These are phyloP conservation scores for Cheilosia grossa DNA, from an alignment of 2,888 invertebrate genomes.

Conservation along the genomic window DNA sequence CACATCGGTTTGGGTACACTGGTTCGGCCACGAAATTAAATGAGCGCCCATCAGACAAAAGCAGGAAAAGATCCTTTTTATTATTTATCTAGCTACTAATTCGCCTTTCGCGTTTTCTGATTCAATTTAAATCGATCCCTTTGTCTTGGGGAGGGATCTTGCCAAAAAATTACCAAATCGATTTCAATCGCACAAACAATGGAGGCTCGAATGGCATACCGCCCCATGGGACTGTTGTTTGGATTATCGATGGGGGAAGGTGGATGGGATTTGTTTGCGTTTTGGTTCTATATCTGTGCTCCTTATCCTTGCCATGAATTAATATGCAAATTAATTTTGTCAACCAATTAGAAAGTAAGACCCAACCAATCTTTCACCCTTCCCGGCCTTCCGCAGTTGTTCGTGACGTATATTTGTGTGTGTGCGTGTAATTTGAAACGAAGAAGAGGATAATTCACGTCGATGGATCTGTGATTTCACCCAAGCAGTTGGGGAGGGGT, in stretches of 20 bases:
- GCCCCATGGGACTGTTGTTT: not conserved
- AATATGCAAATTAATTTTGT: constrained; percentile 75
- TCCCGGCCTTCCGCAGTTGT: not conserved
- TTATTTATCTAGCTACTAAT: constrained; percentile 46
- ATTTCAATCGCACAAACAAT: too few relatives aligned
- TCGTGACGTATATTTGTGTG: constrained; percentile 34
- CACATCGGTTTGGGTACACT: constrained; percentile 29
- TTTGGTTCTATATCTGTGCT: constrained; percentile 32
- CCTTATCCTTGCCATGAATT: constrained; percentile 69
- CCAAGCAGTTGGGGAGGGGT: not conserved
- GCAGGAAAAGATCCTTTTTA: not conserved
- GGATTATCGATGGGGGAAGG: constrained; percentile 55
- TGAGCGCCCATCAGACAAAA: constrained; percentile 35
- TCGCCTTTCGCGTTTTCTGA: constrained; percentile 66
- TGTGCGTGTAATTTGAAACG: constrained; percentile 61
- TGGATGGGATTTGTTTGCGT: constrained; percentile 62
- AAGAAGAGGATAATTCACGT: constrained; percentile 66
- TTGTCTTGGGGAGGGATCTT: constrained; percentile 58
- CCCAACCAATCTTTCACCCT: constrained; percentile 21
- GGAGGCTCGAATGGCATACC: constrained; percentile 45
- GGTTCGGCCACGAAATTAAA: constrained; percentile 58
- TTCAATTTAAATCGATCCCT: constrained; percentile 72
- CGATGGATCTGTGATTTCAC: constrained; percentile 52
- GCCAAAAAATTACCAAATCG: constrained; percentile 67
- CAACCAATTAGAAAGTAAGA: constrained; percentile 75